Base-by-base conservation (phyloP, 2,888 invertebrate genomes). In the Phaonia tiefii region DNA sequence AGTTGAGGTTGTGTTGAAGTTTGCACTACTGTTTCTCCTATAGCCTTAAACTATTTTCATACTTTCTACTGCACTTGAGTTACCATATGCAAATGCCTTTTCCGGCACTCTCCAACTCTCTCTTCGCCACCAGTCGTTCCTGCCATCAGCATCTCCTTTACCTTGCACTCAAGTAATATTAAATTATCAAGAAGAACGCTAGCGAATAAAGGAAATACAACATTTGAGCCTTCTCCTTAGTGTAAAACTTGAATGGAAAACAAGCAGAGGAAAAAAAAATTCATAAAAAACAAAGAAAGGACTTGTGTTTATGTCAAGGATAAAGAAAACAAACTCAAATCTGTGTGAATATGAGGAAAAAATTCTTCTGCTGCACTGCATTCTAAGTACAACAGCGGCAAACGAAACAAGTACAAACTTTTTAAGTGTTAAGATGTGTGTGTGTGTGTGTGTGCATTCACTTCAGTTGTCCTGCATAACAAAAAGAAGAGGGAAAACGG, bases 11-110 rank as follows among this genome's bases (percentile, higher is more conserved):
- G 31, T 60, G 60, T 60, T 31, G 58, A 60, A 37, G 15, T 37
- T 60, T 37, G 31, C 37, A 60, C 37, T 60, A 20, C 31, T 31
- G 31, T 31, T 3, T 31, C 8, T 3, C 31, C 31, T 31, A 8
- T 60, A 37, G 60, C 37, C 31, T 37, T 37, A 15, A 37, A 37
- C 60, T 37, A 37, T 39, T 37, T 37, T 11, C 37, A 15, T 58
- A 1, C 10, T 37, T 37, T 37, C 20, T 15, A 39, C 49, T 70
- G 42, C 22, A 66, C 54, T 73, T 46, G 58, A 70, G 72, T 58
- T 72, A 46, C 25, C 72, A 70, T 69, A 74, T 77, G 76, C 65
- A 77, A 80, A 77, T 60, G 31, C 60, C 37, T 39, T 2, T 54
- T 25, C 31, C 25, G 10, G n/a, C 13, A 13, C 5, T 54, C 17